Percentiles rank a stretch among this genome's conserved stretches.
Evolutionary conservation across 2,113 vertebrate genomes (phyloP).

Genomic region (Dendrocopos noguchii): DNA sequence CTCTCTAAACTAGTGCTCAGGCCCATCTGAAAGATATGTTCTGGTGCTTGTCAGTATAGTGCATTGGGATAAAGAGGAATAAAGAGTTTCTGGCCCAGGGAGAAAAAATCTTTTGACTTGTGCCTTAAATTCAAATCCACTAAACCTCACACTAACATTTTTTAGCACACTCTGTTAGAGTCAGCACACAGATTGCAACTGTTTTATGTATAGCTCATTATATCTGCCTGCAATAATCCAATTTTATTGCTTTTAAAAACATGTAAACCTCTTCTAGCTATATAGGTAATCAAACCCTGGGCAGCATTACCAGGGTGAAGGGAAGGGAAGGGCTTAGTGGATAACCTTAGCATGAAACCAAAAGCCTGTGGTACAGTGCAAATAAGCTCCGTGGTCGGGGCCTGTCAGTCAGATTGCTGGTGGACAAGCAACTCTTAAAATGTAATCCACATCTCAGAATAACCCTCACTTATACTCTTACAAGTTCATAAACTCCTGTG

Average conservation of each 20-base stretch:
- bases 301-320: neutral
- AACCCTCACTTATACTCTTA: neutral
- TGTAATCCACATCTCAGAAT: neutral
- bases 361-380: neutral
- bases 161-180: neutral
- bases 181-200: neutral
- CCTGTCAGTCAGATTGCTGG: neutral
- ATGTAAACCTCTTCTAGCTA: neutral
- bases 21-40: neutral
- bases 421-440: neutral
- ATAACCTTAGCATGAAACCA: neutral
- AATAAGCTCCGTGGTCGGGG: neutral
- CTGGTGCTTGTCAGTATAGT: neutral
- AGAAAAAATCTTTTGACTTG: neutral
- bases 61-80: neutral
- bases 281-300: neutral
- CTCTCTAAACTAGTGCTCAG: neutral
- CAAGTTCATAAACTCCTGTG: neutral
- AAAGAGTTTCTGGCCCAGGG: neutral
- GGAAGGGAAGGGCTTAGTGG: neutral
- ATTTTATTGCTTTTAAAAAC: conserved; percentile 20
- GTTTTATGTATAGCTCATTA: neutral
- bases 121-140: neutral
- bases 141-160: neutral
- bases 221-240: neutral